A percentile compares a stretch with the other conserved stretches of the same genome.
Evolutionary conservation across 92 coral and sea anemone species (phyloP).

Genomic region (Diadumene lineata): DNA sequence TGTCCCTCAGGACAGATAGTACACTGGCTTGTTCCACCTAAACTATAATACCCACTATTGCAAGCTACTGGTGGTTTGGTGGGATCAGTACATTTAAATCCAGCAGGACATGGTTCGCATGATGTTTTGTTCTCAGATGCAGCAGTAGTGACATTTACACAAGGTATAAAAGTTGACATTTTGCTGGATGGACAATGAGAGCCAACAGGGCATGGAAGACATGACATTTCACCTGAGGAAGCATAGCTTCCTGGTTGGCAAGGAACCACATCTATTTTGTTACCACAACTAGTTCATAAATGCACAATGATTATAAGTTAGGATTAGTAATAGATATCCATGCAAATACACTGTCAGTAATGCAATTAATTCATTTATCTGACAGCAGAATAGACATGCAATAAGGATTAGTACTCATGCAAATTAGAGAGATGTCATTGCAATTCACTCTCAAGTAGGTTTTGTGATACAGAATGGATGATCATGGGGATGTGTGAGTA

Average conservation of each 20-base stretch:
- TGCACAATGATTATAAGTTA: too few relatives aligned
- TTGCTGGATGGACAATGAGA: constrained; percentile 42
- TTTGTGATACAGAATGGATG: too few relatives aligned
- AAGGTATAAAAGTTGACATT: constrained; percentile 47
- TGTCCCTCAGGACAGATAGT: constrained; percentile 65
- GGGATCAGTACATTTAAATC: constrained; percentile 56
- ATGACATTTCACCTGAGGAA: constrained; percentile 51
- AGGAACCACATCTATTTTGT: constrained; percentile 43
- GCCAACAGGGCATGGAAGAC: constrained; percentile 62
- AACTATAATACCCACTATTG: constrained; percentile 63
- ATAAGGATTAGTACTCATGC: neutral
- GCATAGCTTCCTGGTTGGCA: constrained; percentile 77
- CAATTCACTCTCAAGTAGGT: too few relatives aligned
- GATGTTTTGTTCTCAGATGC: constrained; percentile 27
- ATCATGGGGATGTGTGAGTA: too few relatives aligned
- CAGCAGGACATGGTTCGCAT: constrained; percentile 70
- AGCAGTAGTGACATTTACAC: constrained; percentile 72
- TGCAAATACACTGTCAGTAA: too few relatives aligned
- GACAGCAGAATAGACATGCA: neutral
- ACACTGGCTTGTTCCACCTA: constrained; percentile 65
- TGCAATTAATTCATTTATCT: too few relatives aligned
- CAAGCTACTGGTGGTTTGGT: constrained; percentile 66
- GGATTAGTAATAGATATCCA: neutral
- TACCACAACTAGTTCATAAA: constrained; percentile 45
- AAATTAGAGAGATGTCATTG: too few relatives aligned